These are phyloP conservation scores for Smutsia gigantea DNA, from an alignment of 2,797 vertebrate genomes.

Conservation along the genomic window DNA sequence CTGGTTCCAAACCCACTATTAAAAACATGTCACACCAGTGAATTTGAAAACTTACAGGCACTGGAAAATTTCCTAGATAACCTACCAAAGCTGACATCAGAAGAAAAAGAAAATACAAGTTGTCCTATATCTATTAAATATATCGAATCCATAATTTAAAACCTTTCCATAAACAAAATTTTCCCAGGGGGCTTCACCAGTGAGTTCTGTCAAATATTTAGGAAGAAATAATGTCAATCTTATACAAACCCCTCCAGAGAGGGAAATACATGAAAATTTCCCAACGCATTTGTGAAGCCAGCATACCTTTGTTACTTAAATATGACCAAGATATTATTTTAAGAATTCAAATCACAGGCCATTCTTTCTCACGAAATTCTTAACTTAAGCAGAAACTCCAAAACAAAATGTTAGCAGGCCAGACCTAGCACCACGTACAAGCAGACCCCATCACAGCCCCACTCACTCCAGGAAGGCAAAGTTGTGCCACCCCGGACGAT, in stretches of 20 bases:
- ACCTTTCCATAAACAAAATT: background rate
- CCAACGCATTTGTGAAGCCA: background rate
- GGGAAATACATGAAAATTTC: too few relatives aligned
- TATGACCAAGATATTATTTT: background rate
- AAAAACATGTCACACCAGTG: background rate
- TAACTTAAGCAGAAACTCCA: background rate
- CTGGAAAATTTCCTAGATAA: background rate
- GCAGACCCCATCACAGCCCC: too few relatives aligned
- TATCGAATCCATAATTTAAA: background rate
- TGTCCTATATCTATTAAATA: background rate
- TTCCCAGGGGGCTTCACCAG: background rate
- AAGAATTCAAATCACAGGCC: background rate
- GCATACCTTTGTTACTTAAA: background rate
- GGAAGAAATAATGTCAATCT: background rate
- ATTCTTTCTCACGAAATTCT: background rate
- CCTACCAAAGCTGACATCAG: background rate
- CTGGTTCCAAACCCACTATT: background rate
- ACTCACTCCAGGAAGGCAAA: too few relatives aligned
- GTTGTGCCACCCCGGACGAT: background rate
- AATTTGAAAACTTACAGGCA: background rate
- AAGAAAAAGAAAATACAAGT: background rate
- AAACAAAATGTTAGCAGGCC: too few relatives aligned
- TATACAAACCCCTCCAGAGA: background rate
- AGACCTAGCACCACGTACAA: rapidly evolving
- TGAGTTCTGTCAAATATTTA: background rate